Evolutionary conservation across 2,797 vertebrate genomes (phyloP).

Genomic region (Macropodus opercularis): DNA sequence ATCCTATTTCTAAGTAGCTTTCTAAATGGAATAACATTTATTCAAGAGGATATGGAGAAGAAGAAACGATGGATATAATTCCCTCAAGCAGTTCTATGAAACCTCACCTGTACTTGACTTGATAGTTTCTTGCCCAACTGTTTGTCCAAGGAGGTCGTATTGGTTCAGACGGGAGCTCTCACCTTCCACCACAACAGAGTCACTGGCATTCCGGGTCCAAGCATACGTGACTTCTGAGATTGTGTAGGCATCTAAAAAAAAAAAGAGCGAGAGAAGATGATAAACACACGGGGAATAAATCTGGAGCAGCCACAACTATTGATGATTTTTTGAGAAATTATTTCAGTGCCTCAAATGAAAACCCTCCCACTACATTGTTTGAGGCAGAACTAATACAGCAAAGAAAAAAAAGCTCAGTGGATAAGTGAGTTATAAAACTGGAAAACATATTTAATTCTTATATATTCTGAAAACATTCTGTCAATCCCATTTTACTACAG

Average conservation of each 20-base stretch:
- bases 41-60: neutral
- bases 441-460: conserved; percentile 3
- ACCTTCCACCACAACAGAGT: conserved; percentile 95
- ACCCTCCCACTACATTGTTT: conserved; percentile 19
- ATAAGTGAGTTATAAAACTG: too few species aligned
- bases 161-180: conserved; percentile 97
- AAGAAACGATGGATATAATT: conserved; percentile 4
- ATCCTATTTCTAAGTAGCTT: neutral
- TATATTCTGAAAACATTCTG: conserved; percentile 26
- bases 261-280: conserved; percentile 23
- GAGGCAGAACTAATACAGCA: conserved; percentile 13
- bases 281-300: conserved; percentile 44
- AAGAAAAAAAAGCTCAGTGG: conserved; percentile 22
- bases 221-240: conserved; percentile 96
- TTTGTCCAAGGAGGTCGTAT: conserved; percentile 95
- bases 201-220: conserved; percentile 94
- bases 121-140: conserved; percentile 95
- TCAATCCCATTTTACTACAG: neutral
- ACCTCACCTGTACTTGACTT: conserved; percentile 96
- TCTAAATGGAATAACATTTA: conserved; percentile 1
- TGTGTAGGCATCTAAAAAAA: conserved; percentile 92
- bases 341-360: conserved; percentile 49
- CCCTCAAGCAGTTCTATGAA: neutral
- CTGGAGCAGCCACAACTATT: conserved; percentile 25
- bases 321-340: conserved; percentile 35